Evolutionary conservation across 2,888 invertebrate genomes (phyloP).

Genomic region (Sarcophaga variegata): DNA sequence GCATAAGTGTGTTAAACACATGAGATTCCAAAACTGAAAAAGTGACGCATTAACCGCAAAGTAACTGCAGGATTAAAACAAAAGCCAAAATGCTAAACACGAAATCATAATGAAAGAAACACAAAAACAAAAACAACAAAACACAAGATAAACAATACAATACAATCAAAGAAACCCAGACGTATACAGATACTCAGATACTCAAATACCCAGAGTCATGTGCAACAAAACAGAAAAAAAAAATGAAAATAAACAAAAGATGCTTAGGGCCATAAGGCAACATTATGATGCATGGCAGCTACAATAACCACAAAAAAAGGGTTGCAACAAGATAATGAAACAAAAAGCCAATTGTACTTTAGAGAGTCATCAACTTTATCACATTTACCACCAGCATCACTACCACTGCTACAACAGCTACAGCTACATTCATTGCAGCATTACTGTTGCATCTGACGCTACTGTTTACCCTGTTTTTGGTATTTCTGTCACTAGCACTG

Average conservation of each 20-base stretch:
- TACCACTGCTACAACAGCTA: not conserved
- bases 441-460: not conserved
- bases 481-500: not conserved
- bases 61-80: slow-evolving; percentile 60
- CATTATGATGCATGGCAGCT: slow-evolving; percentile 23
- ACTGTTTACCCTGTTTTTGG: not conserved
- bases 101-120: slow-evolving; percentile 16
- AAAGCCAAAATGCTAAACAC: slow-evolving; percentile 44
- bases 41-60: slow-evolving; percentile 69
- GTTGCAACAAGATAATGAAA: slow-evolving; percentile 13
- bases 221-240: slow-evolving; percentile 8
- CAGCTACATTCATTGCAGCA: not conserved
- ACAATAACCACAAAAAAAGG: slow-evolving; percentile 4
- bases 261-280: slow-evolving; percentile 42
- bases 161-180: slow-evolving; percentile 5
- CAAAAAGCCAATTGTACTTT: slow-evolving; percentile 47
- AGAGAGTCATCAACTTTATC: slow-evolving; percentile 48
- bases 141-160: slow-evolving; percentile 45
- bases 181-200: not conserved
- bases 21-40: slow-evolving; percentile 50
- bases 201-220: not conserved
- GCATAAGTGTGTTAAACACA: not conserved
- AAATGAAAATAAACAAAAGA: slow-evolving; percentile 50
- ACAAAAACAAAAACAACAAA: slow-evolving; percentile 24
- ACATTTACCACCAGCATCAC: not conserved